Evolutionary conservation across 2,888 invertebrate species (phyloP), one percentile per base, ranked within the genome.

Genomic region (Philonicus albiceps): DNA sequence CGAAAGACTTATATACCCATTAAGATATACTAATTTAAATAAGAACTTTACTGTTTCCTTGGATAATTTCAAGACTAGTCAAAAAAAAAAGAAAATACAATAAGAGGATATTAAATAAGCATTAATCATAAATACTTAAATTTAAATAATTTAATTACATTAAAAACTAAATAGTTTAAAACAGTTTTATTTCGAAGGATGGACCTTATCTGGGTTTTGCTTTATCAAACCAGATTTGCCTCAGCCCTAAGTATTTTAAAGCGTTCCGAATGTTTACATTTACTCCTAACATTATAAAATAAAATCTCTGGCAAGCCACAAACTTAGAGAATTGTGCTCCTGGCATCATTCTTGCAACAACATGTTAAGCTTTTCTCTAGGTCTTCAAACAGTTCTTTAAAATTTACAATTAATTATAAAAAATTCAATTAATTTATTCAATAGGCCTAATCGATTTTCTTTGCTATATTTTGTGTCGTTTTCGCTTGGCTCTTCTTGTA

Each of bases 401-500:
- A 37, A 72, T 64, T 40, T 73, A 30, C 27, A n/a, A 84, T 27
- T 19, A 72, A 43, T 43, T 11, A 72, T 30, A 72, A n/a, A 84
- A 8, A 72, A 84, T 16, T 37, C 37, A 75, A 22, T 64, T 64
- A 64, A 64, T 64, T 22, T 64, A 64, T 64, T 27, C 2, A 64
- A 13, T 76, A 86, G n/a, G 19, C 7, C 80, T 80, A 87, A 43
- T 87, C 87, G 37, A 87, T 64, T 87, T 87, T 87, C 75, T 87
- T 87, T 72, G 49, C 34, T 81, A 73, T 37, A 8, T 19, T 75
- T 37, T 85, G 43, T 31, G 49, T 5, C 31, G n/a, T 16, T 37
- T 49, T 55, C 7, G 78, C 53, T 53, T 84, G 83, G 76, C 91
- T 91, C 87, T 91, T 93, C 89, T 93, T 94, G 93, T 98, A 98